Evolutionary conservation across 2,888 invertebrate genomes (phyloP).

Genomic region (Heteromyza rotundicornis): DNA sequence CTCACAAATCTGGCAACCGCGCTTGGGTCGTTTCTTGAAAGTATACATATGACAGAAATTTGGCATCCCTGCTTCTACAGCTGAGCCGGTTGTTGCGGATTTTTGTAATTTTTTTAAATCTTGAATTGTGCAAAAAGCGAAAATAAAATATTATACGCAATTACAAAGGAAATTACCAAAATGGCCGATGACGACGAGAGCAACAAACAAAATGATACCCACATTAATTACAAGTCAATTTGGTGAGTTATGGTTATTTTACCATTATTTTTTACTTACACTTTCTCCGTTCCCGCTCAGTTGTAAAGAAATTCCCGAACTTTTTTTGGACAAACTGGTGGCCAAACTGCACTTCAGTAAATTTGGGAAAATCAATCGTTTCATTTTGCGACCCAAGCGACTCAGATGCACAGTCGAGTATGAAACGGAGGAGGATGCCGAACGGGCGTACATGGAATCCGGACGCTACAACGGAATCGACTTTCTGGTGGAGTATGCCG

Average conservation of each 20-base stretch:
- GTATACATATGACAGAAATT: too few species aligned
- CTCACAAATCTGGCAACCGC: too few species aligned
- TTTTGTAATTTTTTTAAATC: constrained; percentile 8
- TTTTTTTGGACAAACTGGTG: constrained; percentile 68
- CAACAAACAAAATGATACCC: constrained; percentile 30
- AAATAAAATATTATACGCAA: constrained; percentile 13
- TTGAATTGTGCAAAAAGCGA: neutral
- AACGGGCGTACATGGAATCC: constrained; percentile 68
- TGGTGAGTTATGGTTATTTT: constrained; percentile 42
- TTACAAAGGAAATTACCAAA: constrained; percentile 17
- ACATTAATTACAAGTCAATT: constrained; percentile 48
- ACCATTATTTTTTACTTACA: too few species aligned
- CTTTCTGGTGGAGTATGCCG: constrained; percentile 68
- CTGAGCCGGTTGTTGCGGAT: too few species aligned
- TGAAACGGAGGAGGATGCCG: constrained; percentile 67
- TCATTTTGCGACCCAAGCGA: constrained; percentile 70
- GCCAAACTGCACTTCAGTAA: constrained; percentile 73
- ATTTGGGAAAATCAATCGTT: constrained; percentile 74
- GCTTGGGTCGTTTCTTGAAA: too few species aligned
- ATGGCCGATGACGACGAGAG: constrained; percentile 33
- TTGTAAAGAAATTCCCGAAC: constrained; percentile 71
- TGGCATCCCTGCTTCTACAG: too few species aligned
- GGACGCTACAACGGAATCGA: constrained; percentile 69
- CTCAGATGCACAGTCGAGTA: constrained; percentile 75
- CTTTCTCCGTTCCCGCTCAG: too few species aligned